These are phyloP conservation scores for Coreoperca whiteheadi DNA, from an alignment of 2,113 vertebrate species.

Conservation along the genomic window DNA sequence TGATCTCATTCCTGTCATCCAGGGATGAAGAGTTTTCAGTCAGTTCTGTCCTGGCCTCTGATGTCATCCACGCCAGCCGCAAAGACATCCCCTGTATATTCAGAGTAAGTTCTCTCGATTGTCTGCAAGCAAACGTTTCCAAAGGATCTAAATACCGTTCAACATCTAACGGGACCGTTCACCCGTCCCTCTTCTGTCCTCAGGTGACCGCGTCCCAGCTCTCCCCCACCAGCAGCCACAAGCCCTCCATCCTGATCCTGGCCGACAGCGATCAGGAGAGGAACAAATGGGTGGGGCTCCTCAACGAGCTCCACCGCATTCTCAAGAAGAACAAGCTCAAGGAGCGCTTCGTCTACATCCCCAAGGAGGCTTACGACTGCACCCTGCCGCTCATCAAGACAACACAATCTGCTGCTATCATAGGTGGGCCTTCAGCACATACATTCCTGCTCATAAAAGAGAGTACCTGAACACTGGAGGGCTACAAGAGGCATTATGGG, in stretches of 20 bases:
- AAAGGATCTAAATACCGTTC: not conserved
- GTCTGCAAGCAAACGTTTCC: not conserved
- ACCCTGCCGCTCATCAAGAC: slow-evolving; percentile 98
- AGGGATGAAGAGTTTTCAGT: slow-evolving; percentile 99
- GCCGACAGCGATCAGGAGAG: slow-evolving; percentile 95
- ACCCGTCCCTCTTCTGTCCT: slow-evolving; percentile 6
- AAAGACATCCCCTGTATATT: slow-evolving; percentile 99
- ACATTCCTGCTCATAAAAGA: not conserved
- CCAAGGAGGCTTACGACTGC: slow-evolving; percentile 99
- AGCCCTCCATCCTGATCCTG: slow-evolving; percentile 95
- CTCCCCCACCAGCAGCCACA: slow-evolving; percentile 90
- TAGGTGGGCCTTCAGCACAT: slow-evolving; percentile 57
- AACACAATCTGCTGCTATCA: slow-evolving; percentile 94
- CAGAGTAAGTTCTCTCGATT: slow-evolving; percentile 86
- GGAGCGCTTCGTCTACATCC: slow-evolving; percentile 95
- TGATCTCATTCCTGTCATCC: slow-evolving; percentile 25
- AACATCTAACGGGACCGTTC: not conserved
- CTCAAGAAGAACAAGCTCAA: slow-evolving; percentile 98
- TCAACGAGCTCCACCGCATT: slow-evolving; percentile 95
- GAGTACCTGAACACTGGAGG: not conserved
- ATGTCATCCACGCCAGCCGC: slow-evolving; percentile 97
- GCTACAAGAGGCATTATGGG: not conserved
- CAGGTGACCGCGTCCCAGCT: slow-evolving; percentile 97
- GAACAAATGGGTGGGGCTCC: slow-evolving; percentile 95
- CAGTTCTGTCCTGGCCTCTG: slow-evolving; percentile 97